Evolutionary conservation across 2,113 vertebrate species (phyloP).

Genomic region (Ramphastos sulfuratus): DNA sequence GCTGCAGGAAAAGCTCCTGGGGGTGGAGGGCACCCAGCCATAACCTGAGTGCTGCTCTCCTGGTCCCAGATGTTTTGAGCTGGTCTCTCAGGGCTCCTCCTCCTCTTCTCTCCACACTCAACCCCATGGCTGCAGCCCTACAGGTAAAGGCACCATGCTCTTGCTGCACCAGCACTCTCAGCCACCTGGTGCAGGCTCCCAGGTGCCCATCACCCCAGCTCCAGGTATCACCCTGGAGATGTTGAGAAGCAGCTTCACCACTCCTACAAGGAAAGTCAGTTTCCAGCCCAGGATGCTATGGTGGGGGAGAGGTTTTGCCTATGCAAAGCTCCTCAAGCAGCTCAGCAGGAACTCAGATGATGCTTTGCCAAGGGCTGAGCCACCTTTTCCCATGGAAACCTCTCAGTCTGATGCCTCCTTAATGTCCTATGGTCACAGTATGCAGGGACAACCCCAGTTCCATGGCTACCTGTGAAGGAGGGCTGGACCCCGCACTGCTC

Average conservation of each 20-base stretch:
- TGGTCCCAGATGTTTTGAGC: not conserved
- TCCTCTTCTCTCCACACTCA: not conserved
- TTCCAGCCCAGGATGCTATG: not conserved
- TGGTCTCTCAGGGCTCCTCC: not conserved
- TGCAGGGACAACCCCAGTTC: not conserved
- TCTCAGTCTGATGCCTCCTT: not conserved
- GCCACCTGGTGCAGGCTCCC: not conserved
- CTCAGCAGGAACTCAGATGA: rapidly evolving
- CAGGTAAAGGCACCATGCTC: no score
- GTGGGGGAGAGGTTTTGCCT: not conserved
- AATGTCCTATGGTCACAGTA: not conserved
- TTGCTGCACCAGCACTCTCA: not conserved
- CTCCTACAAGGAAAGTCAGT: not conserved
- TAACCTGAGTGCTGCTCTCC: not conserved
- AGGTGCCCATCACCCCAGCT: not conserved
- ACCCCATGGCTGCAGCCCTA: not conserved
- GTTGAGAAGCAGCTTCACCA: not conserved
- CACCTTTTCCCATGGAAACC: not conserved
- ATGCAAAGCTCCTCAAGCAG: not conserved
- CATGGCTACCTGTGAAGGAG: rapidly evolving
- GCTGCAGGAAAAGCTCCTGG: rapidly evolving
- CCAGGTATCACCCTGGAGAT: not conserved
- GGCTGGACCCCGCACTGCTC: not conserved
- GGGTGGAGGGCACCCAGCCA: not conserved
- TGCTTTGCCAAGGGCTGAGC: not conserved